A percentile compares a stretch with the other conserved stretches of the same genome.
Conservation (phyloP, 2,113 vertebrate species). For the Columbina picui region DNA sequence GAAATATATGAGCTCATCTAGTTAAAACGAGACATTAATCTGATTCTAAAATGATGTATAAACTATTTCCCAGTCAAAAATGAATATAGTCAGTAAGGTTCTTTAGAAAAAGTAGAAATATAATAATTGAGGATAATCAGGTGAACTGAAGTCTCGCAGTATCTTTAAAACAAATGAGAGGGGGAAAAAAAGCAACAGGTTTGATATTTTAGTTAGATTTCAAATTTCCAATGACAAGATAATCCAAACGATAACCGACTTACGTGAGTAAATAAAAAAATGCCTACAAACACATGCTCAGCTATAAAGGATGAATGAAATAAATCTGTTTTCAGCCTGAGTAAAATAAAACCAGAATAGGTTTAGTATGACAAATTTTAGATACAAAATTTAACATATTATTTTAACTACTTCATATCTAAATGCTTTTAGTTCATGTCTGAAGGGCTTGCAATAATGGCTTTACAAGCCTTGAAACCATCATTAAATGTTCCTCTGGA, state of each 20-base stretch:
- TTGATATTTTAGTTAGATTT: rapidly evolving
- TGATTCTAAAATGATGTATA: not conserved
- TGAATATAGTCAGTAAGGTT: not conserved
- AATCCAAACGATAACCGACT: not conserved
- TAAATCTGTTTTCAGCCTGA: not conserved
- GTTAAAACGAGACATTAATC: not conserved
- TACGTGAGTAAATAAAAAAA: not conserved
- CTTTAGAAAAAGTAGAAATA: not conserved
- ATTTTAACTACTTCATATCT: not conserved
- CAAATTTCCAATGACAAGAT: not conserved
- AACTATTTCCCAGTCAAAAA: not conserved
- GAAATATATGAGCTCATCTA: not conserved
- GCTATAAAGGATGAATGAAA: not conserved
- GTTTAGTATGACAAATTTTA: not conserved
- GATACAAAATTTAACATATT: not conserved
- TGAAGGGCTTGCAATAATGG: not conserved
- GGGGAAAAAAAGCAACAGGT: not conserved
- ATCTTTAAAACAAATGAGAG: not conserved
- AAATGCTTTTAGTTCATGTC: not conserved
- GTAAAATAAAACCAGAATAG: not conserved
- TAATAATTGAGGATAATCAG: not conserved
- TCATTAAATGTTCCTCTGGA: not conserved
- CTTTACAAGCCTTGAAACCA: not conserved
- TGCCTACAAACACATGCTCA: not conserved
- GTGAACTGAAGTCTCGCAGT: not conserved